Conservation (phyloP, 2,113 vertebrate species). For the Xenopus laevis region DNA sequence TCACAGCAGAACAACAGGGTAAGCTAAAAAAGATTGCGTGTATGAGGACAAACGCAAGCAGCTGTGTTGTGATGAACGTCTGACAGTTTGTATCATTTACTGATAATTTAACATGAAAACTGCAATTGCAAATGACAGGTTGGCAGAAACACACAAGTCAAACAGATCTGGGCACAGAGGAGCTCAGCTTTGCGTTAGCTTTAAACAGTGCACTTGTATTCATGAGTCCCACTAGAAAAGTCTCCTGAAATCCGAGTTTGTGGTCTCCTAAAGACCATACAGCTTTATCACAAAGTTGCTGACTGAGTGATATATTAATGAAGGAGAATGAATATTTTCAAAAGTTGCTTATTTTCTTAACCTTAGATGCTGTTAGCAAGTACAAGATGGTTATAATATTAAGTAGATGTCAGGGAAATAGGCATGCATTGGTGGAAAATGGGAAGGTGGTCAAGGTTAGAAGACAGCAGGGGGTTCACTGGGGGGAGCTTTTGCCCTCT, state of each 20-base stretch:
- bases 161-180: constrained; percentile 37
- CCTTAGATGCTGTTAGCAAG: no score
- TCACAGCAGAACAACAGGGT: constrained; percentile 31
- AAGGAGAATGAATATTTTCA: no score
- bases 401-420: no score
- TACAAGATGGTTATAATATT: no score
- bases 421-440: no score
- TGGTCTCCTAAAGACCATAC: no score
- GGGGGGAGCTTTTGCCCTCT: no score
- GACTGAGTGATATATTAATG: no score
- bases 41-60: constrained; percentile 45
- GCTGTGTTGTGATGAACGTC: constrained; percentile 43
- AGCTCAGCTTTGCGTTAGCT: constrained; percentile 23
- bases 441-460: no score
- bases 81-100: constrained; percentile 49
- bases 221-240: background rate
- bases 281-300: no score
- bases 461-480: no score
- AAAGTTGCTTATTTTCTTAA: no score
- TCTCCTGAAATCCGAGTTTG: background rate
- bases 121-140: constrained; percentile 49
- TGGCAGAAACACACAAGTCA: constrained; percentile 47
- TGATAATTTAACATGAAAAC: constrained; percentile 51
- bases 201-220: constrained; percentile 13
- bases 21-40: constrained; percentile 30